Conservation (phyloP, 2,888 invertebrate genomes). For the Macrostomum cliftonense region DNA sequence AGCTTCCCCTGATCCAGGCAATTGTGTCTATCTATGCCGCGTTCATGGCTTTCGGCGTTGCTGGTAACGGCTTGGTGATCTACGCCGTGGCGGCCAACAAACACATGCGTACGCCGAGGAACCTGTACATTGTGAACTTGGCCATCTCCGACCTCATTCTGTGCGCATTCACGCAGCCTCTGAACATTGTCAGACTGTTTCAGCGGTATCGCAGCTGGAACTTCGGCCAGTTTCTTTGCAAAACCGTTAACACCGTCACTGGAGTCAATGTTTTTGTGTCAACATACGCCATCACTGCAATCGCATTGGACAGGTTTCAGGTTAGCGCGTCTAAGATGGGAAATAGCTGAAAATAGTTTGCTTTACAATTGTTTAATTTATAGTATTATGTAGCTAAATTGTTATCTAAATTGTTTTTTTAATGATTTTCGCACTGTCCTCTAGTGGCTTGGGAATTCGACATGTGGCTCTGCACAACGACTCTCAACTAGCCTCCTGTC, state of each 20-base stretch:
- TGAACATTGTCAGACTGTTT: constrained; percentile 66
- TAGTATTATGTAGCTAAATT: no score
- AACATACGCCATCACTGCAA: constrained; percentile 76
- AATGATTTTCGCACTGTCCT: neutral
- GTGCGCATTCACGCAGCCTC: constrained; percentile 70
- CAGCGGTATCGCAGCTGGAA: constrained; percentile 53
- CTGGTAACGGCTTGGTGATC: constrained; percentile 69
- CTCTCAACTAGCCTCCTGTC: no score
- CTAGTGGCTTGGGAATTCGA: neutral
- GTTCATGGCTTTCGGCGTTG: constrained; percentile 59
- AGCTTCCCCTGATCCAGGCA: no score
- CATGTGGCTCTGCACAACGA: no score
- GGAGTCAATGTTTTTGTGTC: constrained; percentile 78
- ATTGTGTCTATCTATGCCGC: constrained; percentile 16
- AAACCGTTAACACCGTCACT: constrained; percentile 64
- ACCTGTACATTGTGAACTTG: constrained; percentile 74
- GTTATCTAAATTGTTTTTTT: neutral
- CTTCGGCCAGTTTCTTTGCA: constrained; percentile 61
- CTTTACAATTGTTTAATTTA: no score
- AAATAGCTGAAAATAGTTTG: no score
- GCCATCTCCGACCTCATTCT: constrained; percentile 59
- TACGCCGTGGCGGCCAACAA: constrained; percentile 59
- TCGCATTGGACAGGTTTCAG: constrained; percentile 41
- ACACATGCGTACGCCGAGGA: constrained; percentile 68
- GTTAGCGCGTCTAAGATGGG: neutral